Percentiles rank a stretch among this genome's conserved stretches.
These are phyloP conservation scores for Lymantria monacha DNA, from an alignment of 2,888 invertebrate genomes.

Conservation along the genomic window DNA sequence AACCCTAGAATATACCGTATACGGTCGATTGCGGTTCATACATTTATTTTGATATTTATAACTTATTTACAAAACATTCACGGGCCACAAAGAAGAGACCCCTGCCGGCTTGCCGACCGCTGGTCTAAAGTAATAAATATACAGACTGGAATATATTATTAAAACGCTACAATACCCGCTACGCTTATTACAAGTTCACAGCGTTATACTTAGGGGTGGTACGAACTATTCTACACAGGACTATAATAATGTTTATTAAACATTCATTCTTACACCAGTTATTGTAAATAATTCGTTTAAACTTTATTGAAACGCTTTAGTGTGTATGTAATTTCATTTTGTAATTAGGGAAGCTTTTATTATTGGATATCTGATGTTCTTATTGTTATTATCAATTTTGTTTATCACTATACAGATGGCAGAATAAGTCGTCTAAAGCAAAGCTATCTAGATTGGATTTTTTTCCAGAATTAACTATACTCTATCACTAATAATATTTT, in stretches of 20 bases:
- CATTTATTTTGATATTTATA: no score
- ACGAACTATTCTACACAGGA: conserved; percentile 9
- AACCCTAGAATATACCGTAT: no score
- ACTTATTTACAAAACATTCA: no score
- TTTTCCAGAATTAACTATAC: no score
- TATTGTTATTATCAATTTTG: not conserved
- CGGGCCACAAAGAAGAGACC: no score
- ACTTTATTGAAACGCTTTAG: conserved; percentile 12
- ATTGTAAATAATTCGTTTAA: conserved; percentile 22
- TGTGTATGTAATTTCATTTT: conserved; percentile 14
- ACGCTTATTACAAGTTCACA: not conserved
- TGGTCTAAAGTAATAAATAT: no score
- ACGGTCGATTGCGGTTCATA: no score
- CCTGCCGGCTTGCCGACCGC: no score
- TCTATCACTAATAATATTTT: no score
- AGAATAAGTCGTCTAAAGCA: no score
- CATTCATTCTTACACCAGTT: conserved; percentile 19
- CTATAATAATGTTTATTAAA: conserved; percentile 10
- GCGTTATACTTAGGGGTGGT: conserved; percentile 1
- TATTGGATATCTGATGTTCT: not conserved
- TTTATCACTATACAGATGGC: not conserved
- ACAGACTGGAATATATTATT: no score
- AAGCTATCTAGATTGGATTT: no score
- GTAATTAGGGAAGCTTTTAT: conserved; percentile 9
- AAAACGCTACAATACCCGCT: not conserved